Evolutionary conservation across 1,140 invertebrate species (phyloP).

Genomic region (Tetramorium alpestre): DNA sequence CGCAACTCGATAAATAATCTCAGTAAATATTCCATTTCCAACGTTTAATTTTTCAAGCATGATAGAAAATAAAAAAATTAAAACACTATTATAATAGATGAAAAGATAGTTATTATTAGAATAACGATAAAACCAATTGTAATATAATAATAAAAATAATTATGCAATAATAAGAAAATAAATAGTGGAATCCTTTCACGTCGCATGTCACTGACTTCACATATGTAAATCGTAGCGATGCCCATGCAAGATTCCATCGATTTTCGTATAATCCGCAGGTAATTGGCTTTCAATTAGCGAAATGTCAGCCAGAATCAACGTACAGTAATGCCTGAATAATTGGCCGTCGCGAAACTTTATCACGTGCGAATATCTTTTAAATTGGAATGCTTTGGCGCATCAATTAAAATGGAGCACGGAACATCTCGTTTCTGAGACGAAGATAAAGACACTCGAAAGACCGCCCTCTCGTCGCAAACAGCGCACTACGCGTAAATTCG

Average conservation of each 20-base stretch:
- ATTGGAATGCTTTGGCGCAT: neutral
- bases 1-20: neutral
- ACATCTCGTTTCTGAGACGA: neutral
- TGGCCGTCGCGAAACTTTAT: neutral
- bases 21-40: neutral
- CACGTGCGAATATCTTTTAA: neutral
- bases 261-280: conserved; percentile 18
- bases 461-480: neutral
- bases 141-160: neutral
- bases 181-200: neutral
- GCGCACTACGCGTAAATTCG: neutral
- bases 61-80: neutral
- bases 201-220: neutral
- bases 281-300: conserved; percentile 27
- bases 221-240: neutral
- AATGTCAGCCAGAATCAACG: conserved; percentile 4
- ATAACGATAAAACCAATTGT: neutral
- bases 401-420: neutral
- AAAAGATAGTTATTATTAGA: neutral
- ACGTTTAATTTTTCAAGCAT: neutral
- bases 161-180: too few relatives aligned
- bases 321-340: conserved; percentile 17
- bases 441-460: neutral
- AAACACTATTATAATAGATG: neutral
- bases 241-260: neutral